Conservation (phyloP, 2,888 invertebrate genomes). For the Mamestra brassicae region DNA sequence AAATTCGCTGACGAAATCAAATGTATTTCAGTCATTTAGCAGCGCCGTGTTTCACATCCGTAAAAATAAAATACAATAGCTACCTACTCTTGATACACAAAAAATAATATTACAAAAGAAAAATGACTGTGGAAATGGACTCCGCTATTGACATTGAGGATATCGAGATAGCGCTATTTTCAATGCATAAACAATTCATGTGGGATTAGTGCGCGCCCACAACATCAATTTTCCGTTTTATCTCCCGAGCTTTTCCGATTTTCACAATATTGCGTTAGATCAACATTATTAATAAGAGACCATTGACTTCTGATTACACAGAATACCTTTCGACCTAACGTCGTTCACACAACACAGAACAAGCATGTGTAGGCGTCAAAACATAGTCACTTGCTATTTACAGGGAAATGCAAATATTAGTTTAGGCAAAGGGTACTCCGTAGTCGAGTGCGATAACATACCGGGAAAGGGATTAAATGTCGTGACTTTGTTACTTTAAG, state of each 20-base stretch:
- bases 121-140: not conserved
- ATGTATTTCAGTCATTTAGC: conserved; percentile 31
- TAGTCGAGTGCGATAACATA: conserved; percentile 73
- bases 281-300: conserved; percentile 40
- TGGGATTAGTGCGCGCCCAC: conserved; percentile 8
- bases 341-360: conserved; percentile 53
- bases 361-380: conserved; percentile 69
- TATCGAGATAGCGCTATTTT: conserved; percentile 7
- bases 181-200: conserved; percentile 17
- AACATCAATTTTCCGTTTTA: conserved; percentile 20
- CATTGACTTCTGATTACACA: conserved; percentile 67
- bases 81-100: conserved; percentile 6
- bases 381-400: conserved; percentile 75
- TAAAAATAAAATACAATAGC: conserved; percentile 24
- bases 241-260: conserved; percentile 11
- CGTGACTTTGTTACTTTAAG: conserved; percentile 68
- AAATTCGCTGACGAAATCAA: conserved; percentile 42
- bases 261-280: conserved; percentile 29
- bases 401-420: conserved; percentile 80
- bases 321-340: conserved; percentile 64
- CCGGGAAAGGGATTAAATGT: conserved; percentile 74
- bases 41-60: conserved; percentile 13
- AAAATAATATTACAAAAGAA: conserved; percentile 13
- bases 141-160: conserved; percentile 13
- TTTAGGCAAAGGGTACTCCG: conserved; percentile 77